phyloP scores from a whole-genome alignment of 2,888 invertebrate species.

The Smittia sp. region DNA sequence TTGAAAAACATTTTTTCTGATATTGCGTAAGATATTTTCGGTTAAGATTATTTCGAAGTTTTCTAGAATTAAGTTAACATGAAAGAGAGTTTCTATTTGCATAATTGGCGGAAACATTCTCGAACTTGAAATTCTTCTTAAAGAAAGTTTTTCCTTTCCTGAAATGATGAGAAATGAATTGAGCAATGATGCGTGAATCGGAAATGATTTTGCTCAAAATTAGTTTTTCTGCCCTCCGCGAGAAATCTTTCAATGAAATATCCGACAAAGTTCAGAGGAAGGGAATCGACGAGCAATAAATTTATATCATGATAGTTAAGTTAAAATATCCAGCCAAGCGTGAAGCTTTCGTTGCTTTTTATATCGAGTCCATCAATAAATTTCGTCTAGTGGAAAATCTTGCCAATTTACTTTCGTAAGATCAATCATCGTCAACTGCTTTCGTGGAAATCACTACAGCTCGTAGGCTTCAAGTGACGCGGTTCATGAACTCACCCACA shows the following conservation, averaged over 20 bases:
- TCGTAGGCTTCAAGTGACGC: too few species aligned
- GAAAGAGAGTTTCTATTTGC: constrained; percentile 1
- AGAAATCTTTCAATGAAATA: not conserved
- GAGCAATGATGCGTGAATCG: constrained; percentile 7
- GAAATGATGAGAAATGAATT: not conserved
- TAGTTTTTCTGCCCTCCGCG: not conserved
- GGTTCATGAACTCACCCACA: not conserved
- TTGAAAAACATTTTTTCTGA: not conserved
- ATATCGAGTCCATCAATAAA: too few species aligned
- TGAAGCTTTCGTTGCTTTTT: not conserved
- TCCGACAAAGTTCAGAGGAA: not conserved
- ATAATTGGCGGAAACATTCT: constrained; percentile 27
- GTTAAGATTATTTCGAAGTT: not conserved
- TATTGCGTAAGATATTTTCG: not conserved
- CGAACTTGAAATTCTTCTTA: not conserved
- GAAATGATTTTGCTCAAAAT: constrained; percentile 4
- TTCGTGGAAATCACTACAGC: too few species aligned
- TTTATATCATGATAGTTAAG: not conserved
- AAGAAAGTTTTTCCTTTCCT: not conserved
- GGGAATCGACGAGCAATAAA: too few species aligned
- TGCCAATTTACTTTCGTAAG: too few species aligned
- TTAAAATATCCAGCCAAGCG: not conserved
- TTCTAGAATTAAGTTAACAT: too few species aligned
- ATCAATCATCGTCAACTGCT: too few species aligned
- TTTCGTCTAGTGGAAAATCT: too few species aligned